Base-by-base conservation (phyloP, 1,140 invertebrate species). In the Cotesia typhae region DNA sequence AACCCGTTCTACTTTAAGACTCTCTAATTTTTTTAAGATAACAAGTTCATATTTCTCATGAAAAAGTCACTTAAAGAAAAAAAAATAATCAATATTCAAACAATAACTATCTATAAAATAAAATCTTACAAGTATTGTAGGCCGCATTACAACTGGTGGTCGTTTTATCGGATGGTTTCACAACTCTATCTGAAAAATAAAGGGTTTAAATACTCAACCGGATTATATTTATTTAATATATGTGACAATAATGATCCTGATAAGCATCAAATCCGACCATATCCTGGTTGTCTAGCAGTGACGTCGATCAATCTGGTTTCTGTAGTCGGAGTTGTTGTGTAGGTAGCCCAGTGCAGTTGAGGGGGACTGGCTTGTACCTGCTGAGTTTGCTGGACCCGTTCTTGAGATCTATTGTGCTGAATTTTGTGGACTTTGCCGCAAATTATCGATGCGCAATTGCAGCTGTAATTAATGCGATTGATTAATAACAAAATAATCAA, bases 51-150 rank as follows among this genome's bases (percentile, higher is more conserved):
- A 28, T 28, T 28, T 28, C 28, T 28, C 28, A 28, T 28, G 28
- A 28, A 28, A 28, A 28, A 28, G 28, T 28, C 1, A 28, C 2
- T 28, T 28, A 2, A 28, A 28, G 28, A 28, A 28, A 28, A 28
- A 17, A 17, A 17, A 17, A 17, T 17, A 17, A 17, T 17, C 1
- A 17, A 17, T 17, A 12, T 57, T 57, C 17, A 12, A 57, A 20
- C 6, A 4, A 57, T 14, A 5, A 4, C 12, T 17, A 57, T 57
- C 5, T 57, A 14, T 20, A 57, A 10, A 57, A 57, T 4, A 2
- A 17, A 17, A 61, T 61, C 63, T 76, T 74, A 76, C 75, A 67
- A 74, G 75, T 74, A 72, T 76, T 72, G 63, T 75, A 76, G 57
- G 74, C 70, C 3, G 70, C 57, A 47, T 53, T 73, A 4, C 63